These are phyloP conservation scores for Caenorhabditis imperialis DNA, from an alignment of 2,888 invertebrate genomes.

Conservation along the genomic window DNA sequence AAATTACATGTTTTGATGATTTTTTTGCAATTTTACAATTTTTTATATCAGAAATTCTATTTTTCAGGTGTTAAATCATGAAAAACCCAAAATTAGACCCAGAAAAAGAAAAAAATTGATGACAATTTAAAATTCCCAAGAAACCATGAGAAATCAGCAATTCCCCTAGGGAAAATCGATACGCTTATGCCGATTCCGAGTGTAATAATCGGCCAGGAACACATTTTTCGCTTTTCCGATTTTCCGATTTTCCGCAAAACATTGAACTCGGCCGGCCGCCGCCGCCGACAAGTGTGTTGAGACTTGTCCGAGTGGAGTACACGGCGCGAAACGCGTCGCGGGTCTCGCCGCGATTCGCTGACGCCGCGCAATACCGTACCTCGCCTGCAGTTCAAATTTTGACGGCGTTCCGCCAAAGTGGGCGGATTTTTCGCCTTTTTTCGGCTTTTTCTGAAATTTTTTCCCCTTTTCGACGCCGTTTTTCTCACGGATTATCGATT, in stretches of 20 bases:
- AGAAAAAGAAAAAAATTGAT: too few relatives aligned
- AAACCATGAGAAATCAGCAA: neutral
- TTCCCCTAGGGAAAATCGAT: conserved; percentile 14
- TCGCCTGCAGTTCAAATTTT: conserved; percentile 47
- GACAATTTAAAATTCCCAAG: neutral
- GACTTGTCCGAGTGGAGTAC: conserved; percentile 52
- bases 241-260: conserved; percentile 27
- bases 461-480: conserved; percentile 3
- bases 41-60: neutral
- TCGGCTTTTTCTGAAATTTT: conserved; percentile 12
- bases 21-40: neutral
- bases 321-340: neutral
- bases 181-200: conserved; percentile 19
- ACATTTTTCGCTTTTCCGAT: conserved; percentile 36
- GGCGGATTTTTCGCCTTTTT: conserved; percentile 12
- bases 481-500: conserved; percentile 5
- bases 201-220: conserved; percentile 32
- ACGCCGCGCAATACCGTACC: conserved; percentile 65
- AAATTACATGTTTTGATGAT: neutral
- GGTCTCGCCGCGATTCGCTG: conserved; percentile 58
- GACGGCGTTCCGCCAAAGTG: conserved; percentile 5
- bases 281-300: neutral
- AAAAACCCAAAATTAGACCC: too few relatives aligned
- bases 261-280: conserved; percentile 7
- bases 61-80: too few relatives aligned